A percentile compares a stretch with the other conserved stretches of the same genome.
Evolutionary conservation across 2,113 vertebrate species (phyloP).

Genomic region (Cephalopholis sonnerati): DNA sequence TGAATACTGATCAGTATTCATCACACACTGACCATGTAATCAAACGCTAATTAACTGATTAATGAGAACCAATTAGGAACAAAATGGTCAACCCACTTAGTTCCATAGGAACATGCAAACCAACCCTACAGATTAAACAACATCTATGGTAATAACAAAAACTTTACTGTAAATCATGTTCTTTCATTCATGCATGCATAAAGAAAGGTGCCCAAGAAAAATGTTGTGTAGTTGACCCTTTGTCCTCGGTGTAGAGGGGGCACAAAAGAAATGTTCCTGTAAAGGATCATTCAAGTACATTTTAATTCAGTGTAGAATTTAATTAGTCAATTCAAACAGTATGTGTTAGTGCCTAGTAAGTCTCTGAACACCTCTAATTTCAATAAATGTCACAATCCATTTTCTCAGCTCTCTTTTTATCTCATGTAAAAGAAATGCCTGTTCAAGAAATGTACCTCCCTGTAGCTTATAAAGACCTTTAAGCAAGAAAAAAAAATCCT

Average conservation of each 20-base stretch:
- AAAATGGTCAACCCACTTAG: background rate
- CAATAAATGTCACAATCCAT: constrained; percentile 37
- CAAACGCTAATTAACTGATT: constrained; percentile 23
- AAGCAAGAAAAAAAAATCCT: constrained; percentile 34
- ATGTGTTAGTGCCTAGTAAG: background rate
- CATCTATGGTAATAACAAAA: constrained; percentile 9
- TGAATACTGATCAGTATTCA: constrained; percentile 21
- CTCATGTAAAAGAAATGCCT: constrained; percentile 20
- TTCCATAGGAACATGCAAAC: background rate
- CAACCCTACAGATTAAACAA: constrained; percentile 1
- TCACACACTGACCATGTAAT: constrained; percentile 27
- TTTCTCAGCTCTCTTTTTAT: constrained; percentile 33
- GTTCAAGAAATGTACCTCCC: constrained; percentile 28
- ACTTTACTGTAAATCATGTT: background rate
- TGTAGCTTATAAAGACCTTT: constrained; percentile 34
- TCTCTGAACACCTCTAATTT: constrained; percentile 32
- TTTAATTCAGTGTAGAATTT: constrained; percentile 23
- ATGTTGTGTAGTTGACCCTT: background rate
- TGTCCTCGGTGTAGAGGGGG: background rate
- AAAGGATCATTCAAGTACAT: constrained; percentile 14
- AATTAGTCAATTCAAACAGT: constrained; percentile 30
- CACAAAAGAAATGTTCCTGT: background rate
- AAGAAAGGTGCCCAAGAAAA: background rate
- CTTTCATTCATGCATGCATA: background rate
- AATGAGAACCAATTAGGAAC: constrained; percentile 25